Conservation (phyloP, 2,113 vertebrate genomes). For the Tonatia bakeri region DNA sequence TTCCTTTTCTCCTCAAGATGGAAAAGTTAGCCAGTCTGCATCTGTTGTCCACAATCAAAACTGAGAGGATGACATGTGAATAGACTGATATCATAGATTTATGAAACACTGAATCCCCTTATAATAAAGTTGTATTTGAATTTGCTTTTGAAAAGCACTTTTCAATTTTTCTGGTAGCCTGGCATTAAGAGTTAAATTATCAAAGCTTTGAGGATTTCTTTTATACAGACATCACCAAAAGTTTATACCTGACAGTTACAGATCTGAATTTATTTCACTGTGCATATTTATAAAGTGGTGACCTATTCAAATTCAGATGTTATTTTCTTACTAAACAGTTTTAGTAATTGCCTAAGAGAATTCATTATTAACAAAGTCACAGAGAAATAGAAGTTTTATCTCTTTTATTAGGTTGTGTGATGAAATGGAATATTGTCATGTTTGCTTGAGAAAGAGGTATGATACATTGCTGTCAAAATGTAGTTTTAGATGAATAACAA, state of each 20-base stretch:
- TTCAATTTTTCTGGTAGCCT: not conserved
- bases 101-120: not conserved
- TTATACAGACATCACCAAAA: not conserved
- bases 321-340: slow-evolving; percentile 14
- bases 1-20: not conserved
- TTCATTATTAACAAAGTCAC: not conserved
- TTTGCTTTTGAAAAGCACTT: slow-evolving; percentile 25
- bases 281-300: not conserved
- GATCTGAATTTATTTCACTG: not conserved
- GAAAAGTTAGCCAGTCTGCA: not conserved
- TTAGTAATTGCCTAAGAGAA: not conserved
- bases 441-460: not conserved
- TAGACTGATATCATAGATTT: not conserved
- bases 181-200: not conserved
- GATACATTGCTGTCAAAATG: not conserved
- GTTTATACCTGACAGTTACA: not conserved
- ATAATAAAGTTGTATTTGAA: slow-evolving; percentile 30
- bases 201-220: not conserved
- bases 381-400: not conserved
- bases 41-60: not conserved
- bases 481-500: not conserved
- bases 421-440: not conserved
- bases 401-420: not conserved
- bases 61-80: not conserved
- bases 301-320: not conserved